These are phyloP conservation scores for Platalea minor DNA, from an alignment of 2,797 vertebrate genomes.

Conservation along the genomic window DNA sequence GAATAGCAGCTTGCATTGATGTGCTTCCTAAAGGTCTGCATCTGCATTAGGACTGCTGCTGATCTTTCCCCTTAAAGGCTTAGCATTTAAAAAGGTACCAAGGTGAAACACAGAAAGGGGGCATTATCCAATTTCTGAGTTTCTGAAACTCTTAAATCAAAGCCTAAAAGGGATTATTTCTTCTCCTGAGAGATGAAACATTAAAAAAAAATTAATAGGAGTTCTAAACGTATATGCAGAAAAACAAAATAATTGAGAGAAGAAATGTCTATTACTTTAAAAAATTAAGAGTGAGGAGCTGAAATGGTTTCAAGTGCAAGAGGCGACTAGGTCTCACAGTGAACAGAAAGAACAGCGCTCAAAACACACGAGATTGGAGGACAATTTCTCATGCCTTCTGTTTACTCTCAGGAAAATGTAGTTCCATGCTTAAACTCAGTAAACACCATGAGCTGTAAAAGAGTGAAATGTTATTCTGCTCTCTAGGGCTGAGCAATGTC, in stretches of 20 bases:
- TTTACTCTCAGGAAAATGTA: not conserved
- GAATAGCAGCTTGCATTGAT: conserved; percentile 13
- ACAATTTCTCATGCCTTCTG: not conserved
- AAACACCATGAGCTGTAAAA: not conserved
- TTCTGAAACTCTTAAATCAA: not conserved
- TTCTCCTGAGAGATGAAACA: not conserved
- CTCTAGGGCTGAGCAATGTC: not conserved
- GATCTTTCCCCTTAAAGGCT: conserved; percentile 6
- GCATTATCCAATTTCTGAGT: not conserved
- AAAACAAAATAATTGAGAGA: not conserved
- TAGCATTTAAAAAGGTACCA: not conserved
- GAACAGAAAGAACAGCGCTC: not conserved
- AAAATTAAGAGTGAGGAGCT: not conserved
- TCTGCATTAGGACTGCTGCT: conserved; percentile 9
- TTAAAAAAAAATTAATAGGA: fast-evolving
- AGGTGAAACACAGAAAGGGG: not conserved
- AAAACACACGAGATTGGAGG: not conserved
- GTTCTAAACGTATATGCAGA: not conserved
- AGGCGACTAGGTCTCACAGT: not conserved
- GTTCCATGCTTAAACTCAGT: not conserved
- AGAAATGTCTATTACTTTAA: not conserved
- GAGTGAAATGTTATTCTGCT: not conserved
- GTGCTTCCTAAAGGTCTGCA: conserved; percentile 27
- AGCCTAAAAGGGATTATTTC: not conserved
- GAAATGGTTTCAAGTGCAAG: not conserved